These are phyloP conservation scores for Eupithecia insigniata DNA, from an alignment of 2,888 invertebrate species.

Conservation along the genomic window DNA sequence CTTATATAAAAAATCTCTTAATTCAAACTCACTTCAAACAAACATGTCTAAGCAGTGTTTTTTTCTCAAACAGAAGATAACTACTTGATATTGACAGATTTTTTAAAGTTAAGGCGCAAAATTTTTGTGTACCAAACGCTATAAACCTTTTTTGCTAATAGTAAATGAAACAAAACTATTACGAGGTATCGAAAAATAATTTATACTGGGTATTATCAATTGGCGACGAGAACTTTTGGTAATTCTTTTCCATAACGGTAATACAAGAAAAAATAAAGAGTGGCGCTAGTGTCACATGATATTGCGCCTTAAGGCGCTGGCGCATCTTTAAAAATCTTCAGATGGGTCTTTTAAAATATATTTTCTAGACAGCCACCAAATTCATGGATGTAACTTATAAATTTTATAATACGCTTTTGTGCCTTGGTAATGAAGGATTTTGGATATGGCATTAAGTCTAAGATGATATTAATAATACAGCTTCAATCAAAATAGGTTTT, in stretches of 20 bases:
- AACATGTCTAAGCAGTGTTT: too few species aligned
- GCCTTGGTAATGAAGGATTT: slow-evolving; percentile 9
- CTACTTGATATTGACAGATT: background rate
- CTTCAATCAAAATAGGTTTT: background rate
- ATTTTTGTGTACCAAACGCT: too few species aligned
- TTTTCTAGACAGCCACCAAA: background rate
- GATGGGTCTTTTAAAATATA: background rate
- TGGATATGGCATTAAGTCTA: slow-evolving; percentile 4
- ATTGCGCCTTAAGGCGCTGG: too few species aligned
- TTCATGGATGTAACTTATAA: background rate
- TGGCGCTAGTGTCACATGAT: too few species aligned
- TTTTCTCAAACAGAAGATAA: background rate
- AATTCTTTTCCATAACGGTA: too few species aligned
- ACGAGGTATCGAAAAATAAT: too few species aligned
- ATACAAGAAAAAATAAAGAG: too few species aligned
- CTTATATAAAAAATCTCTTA: background rate
- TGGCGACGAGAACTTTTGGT: too few species aligned
- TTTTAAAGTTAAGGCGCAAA: background rate
- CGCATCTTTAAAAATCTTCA: background rate
- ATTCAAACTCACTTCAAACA: too few species aligned
- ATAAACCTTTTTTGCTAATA: too few species aligned
- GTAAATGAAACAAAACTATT: too few species aligned
- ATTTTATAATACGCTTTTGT: slow-evolving; percentile 2
- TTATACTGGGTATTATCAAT: too few species aligned
- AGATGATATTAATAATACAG: slow-evolving; percentile 1